Conservation (phyloP, 2,888 invertebrate species). For the Patella ulyssiponensis region DNA sequence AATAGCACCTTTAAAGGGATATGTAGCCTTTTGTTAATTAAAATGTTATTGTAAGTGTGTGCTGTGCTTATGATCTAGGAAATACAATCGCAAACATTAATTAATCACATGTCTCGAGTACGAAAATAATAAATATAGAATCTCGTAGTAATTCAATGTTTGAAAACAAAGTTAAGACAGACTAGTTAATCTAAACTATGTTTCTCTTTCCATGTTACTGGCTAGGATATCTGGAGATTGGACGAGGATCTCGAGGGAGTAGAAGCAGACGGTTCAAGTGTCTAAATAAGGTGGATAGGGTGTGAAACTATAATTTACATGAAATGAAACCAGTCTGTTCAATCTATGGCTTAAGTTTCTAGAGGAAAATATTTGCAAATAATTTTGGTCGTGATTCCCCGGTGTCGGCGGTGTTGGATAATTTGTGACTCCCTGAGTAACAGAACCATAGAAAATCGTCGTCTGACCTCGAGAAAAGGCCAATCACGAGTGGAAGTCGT, state of each 20-base stretch:
- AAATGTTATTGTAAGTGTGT: too few relatives aligned
- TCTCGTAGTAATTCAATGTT: too few relatives aligned
- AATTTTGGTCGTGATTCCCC: conserved; percentile 11
- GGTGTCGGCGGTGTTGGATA: conserved; percentile 6
- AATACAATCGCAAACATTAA: too few relatives aligned
- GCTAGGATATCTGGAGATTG: not conserved
- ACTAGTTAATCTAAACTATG: too few relatives aligned
- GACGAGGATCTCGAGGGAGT: not conserved
- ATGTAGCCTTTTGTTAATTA: too few relatives aligned
- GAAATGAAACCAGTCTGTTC: conserved; percentile 23
- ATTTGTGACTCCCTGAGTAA: conserved; percentile 8
- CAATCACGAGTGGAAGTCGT: not conserved
- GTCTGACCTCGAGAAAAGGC: conserved; percentile 5
- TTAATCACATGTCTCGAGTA: too few relatives aligned
- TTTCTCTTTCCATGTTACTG: too few relatives aligned
- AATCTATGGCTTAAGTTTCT: conserved; percentile 18
- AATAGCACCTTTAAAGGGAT: too few relatives aligned
- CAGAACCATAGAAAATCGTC: not conserved
- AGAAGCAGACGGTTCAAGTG: conserved; percentile 9
- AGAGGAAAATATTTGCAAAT: conserved; percentile 38
- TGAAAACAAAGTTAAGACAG: too few relatives aligned
- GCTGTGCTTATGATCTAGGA: too few relatives aligned
- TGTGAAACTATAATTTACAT: conserved; percentile 11
- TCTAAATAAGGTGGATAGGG: not conserved
- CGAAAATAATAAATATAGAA: too few relatives aligned